Evolutionary conservation across 2,888 invertebrate species (phyloP).

Genomic region (Odontocerum albicorne): DNA sequence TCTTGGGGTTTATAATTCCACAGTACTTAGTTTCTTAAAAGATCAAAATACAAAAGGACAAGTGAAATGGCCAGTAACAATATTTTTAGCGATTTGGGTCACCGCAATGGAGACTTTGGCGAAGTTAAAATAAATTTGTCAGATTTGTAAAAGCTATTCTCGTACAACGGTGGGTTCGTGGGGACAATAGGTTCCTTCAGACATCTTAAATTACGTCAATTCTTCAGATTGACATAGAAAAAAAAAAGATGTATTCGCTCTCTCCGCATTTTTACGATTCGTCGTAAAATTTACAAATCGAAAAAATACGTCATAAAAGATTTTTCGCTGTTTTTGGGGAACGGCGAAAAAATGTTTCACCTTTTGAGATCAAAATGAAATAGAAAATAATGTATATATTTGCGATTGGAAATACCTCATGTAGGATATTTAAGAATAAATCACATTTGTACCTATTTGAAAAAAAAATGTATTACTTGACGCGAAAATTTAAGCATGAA

Average conservation of each 20-base stretch:
- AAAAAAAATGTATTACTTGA: too few relatives aligned
- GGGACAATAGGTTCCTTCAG: neutral
- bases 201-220: conserved; percentile 6
- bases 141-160: neutral
- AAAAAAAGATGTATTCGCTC: neutral
- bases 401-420: too few relatives aligned
- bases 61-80: neutral
- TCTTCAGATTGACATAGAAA: conserved; percentile 1
- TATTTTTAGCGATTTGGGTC: neutral
- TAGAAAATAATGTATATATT: too few relatives aligned
- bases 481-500: too few relatives aligned
- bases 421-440: too few relatives aligned
- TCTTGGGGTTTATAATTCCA: too few relatives aligned
- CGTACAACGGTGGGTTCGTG: neutral
- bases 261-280: neutral
- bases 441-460: too few relatives aligned
- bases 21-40: neutral
- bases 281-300: neutral
- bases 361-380: too few relatives aligned
- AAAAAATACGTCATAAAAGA: neutral
- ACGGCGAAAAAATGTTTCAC: too few relatives aligned
- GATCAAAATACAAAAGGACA: neutral
- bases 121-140: neutral
- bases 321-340: neutral
- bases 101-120: neutral